Evolutionary conservation across 2,888 invertebrate genomes (phyloP), one percentile per base, ranked within the genome.

Genomic region (Agriotes lineatus): DNA sequence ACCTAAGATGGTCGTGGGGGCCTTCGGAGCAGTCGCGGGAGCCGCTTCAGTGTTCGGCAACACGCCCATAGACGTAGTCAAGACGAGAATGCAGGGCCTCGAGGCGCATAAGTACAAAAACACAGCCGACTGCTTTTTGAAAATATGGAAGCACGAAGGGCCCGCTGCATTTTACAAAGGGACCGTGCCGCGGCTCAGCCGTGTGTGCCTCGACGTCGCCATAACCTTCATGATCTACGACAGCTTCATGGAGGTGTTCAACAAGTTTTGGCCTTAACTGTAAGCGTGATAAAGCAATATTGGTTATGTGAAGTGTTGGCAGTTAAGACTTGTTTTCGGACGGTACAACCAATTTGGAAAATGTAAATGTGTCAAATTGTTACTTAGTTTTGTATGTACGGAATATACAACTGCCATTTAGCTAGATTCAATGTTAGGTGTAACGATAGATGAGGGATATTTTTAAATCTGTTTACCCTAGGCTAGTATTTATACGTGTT

Each of bases 161-260:
- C 91, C 95, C 1, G 82, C 86, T 44, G 99, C 97, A 84, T 99
- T 99, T 88, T 99, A 99, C 89, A 99, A 99, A 85, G 99, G 99
- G 74, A 99, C 99, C 0, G 93, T 99, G 50, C 99, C 99, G 0
- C 88, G 99, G 65, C 87, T 99, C 78, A 92, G 97, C 78, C 90
- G 99, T 71, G 99, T 99, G 0, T 99, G 99, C 74, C 87, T 99
- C 72, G 99, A 99, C 84, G 99, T 99, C 12, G 98, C 94, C 39
- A 99, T 99, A 74, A 99, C 99, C 0, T 99, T 99, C 86, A 98
- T 99, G 92, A 97, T 99, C 79, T 99, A 99, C 82, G 99, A 99
- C 84, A 95, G 95, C 66, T 97, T 99, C 82, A 99, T 99, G 96
- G 97, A 98, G 62, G 82, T 96, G 0, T 97, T 99, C 82, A 96